A percentile compares a stretch with the other conserved stretches of the same genome.
Evolutionary conservation across 2,888 invertebrate genomes (phyloP).

Genomic region (Luperina nickerlii): DNA sequence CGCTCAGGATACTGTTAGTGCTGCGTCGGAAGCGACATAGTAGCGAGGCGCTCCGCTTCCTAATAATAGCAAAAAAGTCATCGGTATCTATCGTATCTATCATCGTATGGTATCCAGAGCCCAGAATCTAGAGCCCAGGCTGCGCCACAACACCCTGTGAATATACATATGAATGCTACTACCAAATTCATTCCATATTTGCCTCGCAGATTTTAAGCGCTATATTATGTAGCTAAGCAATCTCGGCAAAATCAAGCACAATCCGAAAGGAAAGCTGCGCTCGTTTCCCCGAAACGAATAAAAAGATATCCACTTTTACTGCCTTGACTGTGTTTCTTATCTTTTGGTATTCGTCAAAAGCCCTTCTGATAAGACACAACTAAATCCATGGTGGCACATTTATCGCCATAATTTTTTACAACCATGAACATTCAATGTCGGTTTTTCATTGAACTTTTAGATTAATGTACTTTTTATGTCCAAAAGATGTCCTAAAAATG

Average conservation of each 20-base stretch:
- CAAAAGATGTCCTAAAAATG: slow-evolving; percentile 58
- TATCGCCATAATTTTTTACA: slow-evolving; percentile 51
- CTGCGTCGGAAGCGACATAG: too few relatives aligned
- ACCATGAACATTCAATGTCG: slow-evolving; percentile 47
- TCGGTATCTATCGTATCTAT: too few relatives aligned
- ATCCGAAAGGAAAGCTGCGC: slow-evolving; percentile 8
- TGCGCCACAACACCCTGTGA: background rate
- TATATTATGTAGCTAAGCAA: background rate
- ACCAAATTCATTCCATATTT: background rate
- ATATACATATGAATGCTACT: background rate
- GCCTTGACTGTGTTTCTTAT: slow-evolving; percentile 36
- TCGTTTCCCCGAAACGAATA: slow-evolving; percentile 39
- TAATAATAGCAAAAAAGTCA: too few relatives aligned
- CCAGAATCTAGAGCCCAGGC: too few relatives aligned
- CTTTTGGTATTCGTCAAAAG: slow-evolving; percentile 43
- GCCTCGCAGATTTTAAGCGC: background rate
- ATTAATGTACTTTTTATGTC: slow-evolving; percentile 64
- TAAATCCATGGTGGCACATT: slow-evolving; percentile 51
- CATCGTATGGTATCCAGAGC: too few relatives aligned
- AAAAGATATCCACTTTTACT: slow-evolving; percentile 51
- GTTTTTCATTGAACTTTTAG: slow-evolving; percentile 62
- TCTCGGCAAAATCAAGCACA: slow-evolving; percentile 26
- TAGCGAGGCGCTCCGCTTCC: too few relatives aligned
- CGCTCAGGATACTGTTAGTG: too few relatives aligned
- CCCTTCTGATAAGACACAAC: slow-evolving; percentile 28